A percentile compares a stretch with the other conserved stretches of the same genome.
phyloP scores from a whole-genome alignment of 2,113 vertebrate genomes.

The Paraplagusia blochii region DNA sequence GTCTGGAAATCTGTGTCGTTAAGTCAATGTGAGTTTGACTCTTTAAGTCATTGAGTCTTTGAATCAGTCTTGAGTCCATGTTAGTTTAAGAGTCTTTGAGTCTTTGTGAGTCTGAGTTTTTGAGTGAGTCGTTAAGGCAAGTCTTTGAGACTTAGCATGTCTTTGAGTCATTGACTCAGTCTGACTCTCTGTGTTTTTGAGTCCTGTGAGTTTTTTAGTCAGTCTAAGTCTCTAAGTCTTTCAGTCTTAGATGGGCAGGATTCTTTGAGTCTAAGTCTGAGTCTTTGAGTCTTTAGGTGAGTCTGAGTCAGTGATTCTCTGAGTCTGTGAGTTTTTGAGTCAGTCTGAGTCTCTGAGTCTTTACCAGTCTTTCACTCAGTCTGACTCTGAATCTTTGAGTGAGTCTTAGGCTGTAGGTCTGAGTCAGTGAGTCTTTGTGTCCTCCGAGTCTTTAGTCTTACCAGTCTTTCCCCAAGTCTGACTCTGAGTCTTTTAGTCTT shows the following conservation, averaged over 20 bases:
- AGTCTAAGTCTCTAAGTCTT: slow-evolving; percentile 5
- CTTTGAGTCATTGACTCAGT: neutral
- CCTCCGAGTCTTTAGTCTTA: no score
- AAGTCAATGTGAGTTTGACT: slow-evolving; percentile 3
- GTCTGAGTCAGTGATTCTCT: slow-evolving; percentile 26
- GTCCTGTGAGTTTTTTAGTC: neutral
- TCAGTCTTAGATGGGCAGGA: no score
- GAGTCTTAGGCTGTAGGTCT: slow-evolving; percentile 10
- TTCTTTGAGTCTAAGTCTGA: no score
- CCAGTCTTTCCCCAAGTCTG: no score
- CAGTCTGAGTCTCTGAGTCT: neutral
- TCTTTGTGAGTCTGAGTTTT: slow-evolving; percentile 4
- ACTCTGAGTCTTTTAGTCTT: no score
- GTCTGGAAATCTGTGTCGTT: neutral
- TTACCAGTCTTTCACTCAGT: no score
- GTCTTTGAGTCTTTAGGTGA: neutral
- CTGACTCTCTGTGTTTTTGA: slow-evolving; percentile 10
- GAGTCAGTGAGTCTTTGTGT: neutral
- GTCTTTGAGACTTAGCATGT: slow-evolving; percentile 8
- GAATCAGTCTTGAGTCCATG: no score
- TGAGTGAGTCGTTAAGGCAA: slow-evolving; percentile 1
- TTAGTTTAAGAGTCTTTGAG: no score
- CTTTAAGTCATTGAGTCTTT: slow-evolving; percentile 2
- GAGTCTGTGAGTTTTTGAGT: slow-evolving; percentile 13
- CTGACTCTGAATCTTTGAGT: neutral